Evolutionary conservation across 2,797 vertebrate species (phyloP).

Genomic region (Ispidina picta): DNA sequence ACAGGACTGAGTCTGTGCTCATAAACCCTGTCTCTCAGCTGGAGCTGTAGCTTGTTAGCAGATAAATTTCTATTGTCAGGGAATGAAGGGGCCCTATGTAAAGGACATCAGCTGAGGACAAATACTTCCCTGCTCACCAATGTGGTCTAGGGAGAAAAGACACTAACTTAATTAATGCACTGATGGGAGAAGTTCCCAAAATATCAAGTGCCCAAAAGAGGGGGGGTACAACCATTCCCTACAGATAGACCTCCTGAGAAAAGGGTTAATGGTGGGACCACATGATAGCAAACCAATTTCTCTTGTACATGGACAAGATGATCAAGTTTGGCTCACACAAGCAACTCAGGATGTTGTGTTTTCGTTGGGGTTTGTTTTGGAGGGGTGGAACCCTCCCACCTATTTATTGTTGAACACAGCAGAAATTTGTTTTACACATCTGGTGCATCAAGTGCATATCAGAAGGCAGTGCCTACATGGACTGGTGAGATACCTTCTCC

Average conservation of each 20-base stretch:
- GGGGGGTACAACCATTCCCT: neutral
- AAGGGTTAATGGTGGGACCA: neutral
- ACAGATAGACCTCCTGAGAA: neutral
- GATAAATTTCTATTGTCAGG: neutral
- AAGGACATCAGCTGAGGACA: neutral
- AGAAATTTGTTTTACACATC: neutral
- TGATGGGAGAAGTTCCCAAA: neutral
- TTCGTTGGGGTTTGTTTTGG: neutral
- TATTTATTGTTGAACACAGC: neutral
- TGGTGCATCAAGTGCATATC: neutral
- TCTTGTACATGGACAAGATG: neutral
- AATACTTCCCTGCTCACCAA: neutral
- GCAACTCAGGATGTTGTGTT: neutral
- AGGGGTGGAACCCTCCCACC: neutral
- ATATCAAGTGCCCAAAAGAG: neutral
- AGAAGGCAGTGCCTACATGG: neutral
- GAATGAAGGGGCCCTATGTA: neutral
- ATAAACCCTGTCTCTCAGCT: slow-evolving; percentile 13
- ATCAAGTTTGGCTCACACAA: neutral
- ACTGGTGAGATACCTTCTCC: neutral
- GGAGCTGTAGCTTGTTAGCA: neutral
- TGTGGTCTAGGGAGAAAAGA: neutral
- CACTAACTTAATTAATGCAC: rapidly evolving
- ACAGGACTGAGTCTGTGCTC: neutral
- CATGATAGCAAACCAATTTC: neutral